Evolutionary conservation across 1,140 invertebrate genomes (phyloP), one percentile per base, ranked within the genome.

Genomic region (Campoletis sonorensis): DNA sequence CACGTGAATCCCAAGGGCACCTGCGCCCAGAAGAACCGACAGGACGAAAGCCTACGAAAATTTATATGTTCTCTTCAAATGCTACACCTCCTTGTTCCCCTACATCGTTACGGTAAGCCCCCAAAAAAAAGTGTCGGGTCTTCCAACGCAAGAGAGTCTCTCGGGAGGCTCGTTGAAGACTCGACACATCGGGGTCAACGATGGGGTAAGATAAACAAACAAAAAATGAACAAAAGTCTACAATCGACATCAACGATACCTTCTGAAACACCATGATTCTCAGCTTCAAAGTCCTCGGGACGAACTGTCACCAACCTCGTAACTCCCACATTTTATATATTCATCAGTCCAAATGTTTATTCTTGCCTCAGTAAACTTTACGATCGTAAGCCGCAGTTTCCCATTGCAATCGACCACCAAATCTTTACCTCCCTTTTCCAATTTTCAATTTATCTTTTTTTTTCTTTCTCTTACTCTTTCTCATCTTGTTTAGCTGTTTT

Each of bases 11-110:
- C 72, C 72, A 18, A 75, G 49, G 49, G 26, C 72, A 21, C 49
- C 72, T 11, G n/a, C 18, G 49, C 72, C 58, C 49, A 75, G 45
- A 4, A 75, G 72, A 13, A 75, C 26, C 23, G 72, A 54, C 72
- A 75, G 72, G n/a, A 75, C n/a, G 10, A 75, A 75, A 75, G 72
- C 72, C 72, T 75, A 27, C 45, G n/a, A 23, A 73, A 45, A 51
- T 21, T 73, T 71, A 71, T 58, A 21, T 58, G 21, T 58, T 10
- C 54, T 45, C 40, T 45, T 45, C 40, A 45, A 45, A 45, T 5
- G 13, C 40, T 45, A 45, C 40, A 45, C 7, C 40, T 45, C 40
- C 5, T 45, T 45, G 40, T 13, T 45, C 40, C 40, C 40, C 40
- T 45, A 45, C 40, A 10, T 45, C 40, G 40, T 45, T 45, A 45